phyloP scores from a whole-genome alignment of 1,140 invertebrate species.

The Pomacea maculata region DNA sequence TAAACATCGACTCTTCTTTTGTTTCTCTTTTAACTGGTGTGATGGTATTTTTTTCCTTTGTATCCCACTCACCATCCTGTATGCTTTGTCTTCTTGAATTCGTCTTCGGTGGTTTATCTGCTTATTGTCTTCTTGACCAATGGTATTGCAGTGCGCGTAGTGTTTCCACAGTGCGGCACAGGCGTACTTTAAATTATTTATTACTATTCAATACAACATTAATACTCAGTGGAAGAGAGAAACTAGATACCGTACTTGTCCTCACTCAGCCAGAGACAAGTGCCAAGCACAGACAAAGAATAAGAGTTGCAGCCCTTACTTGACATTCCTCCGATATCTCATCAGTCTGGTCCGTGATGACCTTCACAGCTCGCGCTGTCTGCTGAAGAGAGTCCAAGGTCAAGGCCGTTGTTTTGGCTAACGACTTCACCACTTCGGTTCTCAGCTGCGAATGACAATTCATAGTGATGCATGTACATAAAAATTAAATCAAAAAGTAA shows the following conservation, averaged over 20 bases:
- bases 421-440: slow-evolving; percentile 35
- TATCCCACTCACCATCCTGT: too few relatives aligned
- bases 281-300: background rate
- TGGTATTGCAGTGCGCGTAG: too few relatives aligned
- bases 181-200: background rate
- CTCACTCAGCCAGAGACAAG: background rate
- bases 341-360: slow-evolving; percentile 41
- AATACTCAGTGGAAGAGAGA: background rate
- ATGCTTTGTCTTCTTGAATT: too few relatives aligned
- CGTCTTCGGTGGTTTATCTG: too few relatives aligned
- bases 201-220: background rate
- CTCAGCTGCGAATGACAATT: slow-evolving; percentile 35
- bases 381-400: slow-evolving; percentile 50
- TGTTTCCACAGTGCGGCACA: too few relatives aligned
- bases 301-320: slow-evolving; percentile 26
- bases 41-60: too few relatives aligned
- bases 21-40: too few relatives aligned
- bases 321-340: slow-evolving; percentile 47
- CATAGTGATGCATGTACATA: background rate
- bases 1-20: too few relatives aligned
- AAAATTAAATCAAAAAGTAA: too few relatives aligned
- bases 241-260: background rate
- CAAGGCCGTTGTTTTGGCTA: slow-evolving; percentile 36
- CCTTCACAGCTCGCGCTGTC: slow-evolving; percentile 45
- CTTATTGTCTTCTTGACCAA: too few relatives aligned